Evolutionary conservation across 1,140 invertebrate genomes (phyloP).

Genomic region (Aricia agestis): DNA sequence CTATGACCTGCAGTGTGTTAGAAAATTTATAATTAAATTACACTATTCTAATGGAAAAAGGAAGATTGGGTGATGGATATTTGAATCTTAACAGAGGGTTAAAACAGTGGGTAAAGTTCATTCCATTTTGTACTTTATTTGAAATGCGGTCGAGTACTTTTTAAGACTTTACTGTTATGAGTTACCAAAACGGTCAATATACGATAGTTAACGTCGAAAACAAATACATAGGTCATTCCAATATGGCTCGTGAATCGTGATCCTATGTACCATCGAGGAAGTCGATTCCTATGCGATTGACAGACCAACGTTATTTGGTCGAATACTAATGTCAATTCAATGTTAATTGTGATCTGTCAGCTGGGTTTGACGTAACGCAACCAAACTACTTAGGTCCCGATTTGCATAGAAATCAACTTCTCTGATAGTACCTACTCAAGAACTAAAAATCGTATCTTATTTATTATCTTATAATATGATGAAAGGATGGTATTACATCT

Average conservation of each 20-base stretch:
- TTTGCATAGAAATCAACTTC: no score
- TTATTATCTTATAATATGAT: neutral
- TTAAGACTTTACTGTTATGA: neutral
- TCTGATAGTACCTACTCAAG: no score
- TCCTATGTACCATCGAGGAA: no score
- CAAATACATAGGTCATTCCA: neutral
- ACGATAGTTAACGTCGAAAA: neutral
- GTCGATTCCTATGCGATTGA: no score
- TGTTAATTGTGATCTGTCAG: no score
- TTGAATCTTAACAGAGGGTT: neutral
- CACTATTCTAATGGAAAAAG: neutral
- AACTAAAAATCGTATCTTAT: neutral
- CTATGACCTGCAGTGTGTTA: neutral
- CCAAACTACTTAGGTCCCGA: no score
- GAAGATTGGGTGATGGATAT: neutral
- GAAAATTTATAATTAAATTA: neutral
- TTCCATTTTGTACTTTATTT: neutral
- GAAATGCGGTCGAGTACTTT: neutral
- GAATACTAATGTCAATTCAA: no score
- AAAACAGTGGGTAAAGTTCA: neutral
- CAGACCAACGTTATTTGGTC: no score
- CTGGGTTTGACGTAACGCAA: no score
- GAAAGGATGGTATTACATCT: neutral
- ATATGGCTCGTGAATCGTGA: neutral
- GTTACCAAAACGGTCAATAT: neutral